Base-by-base conservation (phyloP, 2,797 vertebrate genomes). In the Huso huso region DNA sequence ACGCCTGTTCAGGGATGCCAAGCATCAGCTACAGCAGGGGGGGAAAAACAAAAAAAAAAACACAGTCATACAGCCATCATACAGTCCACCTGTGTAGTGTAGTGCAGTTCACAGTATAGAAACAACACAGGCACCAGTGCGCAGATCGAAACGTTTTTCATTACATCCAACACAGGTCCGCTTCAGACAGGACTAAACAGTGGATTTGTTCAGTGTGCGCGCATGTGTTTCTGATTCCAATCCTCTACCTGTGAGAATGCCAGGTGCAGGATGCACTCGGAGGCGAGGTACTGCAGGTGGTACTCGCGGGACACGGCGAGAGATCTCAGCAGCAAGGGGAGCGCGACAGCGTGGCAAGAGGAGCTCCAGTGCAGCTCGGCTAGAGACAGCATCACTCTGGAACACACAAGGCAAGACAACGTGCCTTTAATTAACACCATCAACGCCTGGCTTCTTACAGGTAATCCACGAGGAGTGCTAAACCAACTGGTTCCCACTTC, bases 301-400 rank as follows among this genome's bases (percentile, higher is more conserved):
- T 95, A 93, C 67, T 96, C 93, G 63, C 89, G 88, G 10, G 95
- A 90, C 49, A 95, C 85, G 66, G 94, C 89, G 50, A 98, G 83
- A 0, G 97, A 95, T 84, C 97, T 93, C 6, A 98, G 92, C 66
- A 99, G 92, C 63, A 98, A 86, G 0, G 97, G 95, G 67, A 99
- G 82, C 0, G 94, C 93, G 0, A 94, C 91, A 70, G 93, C 88
- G n/a, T 95, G 96, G 69, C 91, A 92, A 0, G 90, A 94, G 0
- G 95, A 93, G 4, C 91, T 90, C 96, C 95, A 96, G 84, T 97
- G 95, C 61, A 98, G 93, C 85, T 96, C 91, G 1, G 95, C 95
- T 10, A 91, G 88, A 0, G 90, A 87, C 65, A 99, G 88, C 84
- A 97, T 91, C 1, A 96, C 92, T 1, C 96, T 98, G 74, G 37